These are phyloP conservation scores for Hestina assimilis DNA, from an alignment of 1,140 invertebrate species.

Conservation along the genomic window DNA sequence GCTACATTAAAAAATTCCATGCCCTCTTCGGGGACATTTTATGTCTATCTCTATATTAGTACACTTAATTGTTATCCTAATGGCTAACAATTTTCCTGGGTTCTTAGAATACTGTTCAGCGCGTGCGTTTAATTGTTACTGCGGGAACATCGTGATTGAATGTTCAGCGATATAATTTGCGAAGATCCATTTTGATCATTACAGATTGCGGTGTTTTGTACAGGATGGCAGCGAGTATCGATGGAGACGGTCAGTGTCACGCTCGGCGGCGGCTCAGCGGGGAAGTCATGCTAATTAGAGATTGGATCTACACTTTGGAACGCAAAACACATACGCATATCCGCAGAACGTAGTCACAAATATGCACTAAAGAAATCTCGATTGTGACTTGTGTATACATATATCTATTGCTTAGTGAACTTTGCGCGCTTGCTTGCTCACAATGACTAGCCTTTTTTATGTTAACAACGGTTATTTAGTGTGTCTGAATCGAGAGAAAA, in stretches of 20 bases:
- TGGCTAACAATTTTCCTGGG: not conserved
- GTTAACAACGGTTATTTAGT: too few relatives aligned
- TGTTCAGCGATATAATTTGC: constrained; percentile 26
- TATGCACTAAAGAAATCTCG: not conserved
- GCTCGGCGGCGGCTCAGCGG: constrained; percentile 17
- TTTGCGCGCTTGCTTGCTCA: too few relatives aligned
- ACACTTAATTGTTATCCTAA: not conserved
- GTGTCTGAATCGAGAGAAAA: too few relatives aligned
- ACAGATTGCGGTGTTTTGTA: constrained; percentile 15
- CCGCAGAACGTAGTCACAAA: constrained; percentile 11
- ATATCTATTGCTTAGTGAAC: too few relatives aligned
- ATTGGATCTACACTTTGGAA: constrained; percentile 51
- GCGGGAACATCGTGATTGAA: constrained; percentile 35
- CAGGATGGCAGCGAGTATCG: constrained; percentile 7
- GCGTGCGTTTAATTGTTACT: constrained; percentile 27
- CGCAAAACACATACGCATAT: constrained; percentile 37
- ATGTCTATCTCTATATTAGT: not conserved
- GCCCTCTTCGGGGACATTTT: too few relatives aligned
- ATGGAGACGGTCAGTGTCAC: constrained; percentile 3
- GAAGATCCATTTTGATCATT: too few relatives aligned
- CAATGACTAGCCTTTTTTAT: too few relatives aligned
- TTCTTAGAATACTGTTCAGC: constrained; percentile 16
- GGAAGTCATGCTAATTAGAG: constrained; percentile 54
- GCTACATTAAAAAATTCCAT: too few relatives aligned
- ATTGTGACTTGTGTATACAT: not conserved